Conservation (phyloP, 2,797 vertebrate species). For the Decapterus maruadsi region DNA sequence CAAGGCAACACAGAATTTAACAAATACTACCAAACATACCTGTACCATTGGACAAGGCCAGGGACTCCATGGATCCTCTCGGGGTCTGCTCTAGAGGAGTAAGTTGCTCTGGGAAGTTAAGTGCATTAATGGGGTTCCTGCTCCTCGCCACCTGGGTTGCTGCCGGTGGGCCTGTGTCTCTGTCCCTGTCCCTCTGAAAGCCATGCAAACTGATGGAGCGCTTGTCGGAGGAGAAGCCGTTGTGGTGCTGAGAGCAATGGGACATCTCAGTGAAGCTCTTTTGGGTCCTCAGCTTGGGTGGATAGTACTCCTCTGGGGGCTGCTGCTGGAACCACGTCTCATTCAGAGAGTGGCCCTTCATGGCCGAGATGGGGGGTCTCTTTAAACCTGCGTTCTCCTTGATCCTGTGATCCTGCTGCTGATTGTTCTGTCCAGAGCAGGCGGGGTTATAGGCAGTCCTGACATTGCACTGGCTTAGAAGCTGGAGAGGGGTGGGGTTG, state of each 20-base stretch:
- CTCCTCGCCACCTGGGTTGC: slow-evolving; percentile 90
- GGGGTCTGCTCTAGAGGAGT: slow-evolving; percentile 95
- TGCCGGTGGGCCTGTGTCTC: slow-evolving; percentile 77
- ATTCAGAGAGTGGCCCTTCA: slow-evolving; percentile 92
- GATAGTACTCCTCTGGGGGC: slow-evolving; percentile 90
- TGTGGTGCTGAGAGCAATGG: slow-evolving; percentile 78
- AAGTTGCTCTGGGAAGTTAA: slow-evolving; percentile 93
- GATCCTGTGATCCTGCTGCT: slow-evolving; percentile 87
- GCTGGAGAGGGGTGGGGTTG: slow-evolving; percentile 88
- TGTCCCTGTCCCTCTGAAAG: slow-evolving; percentile 90
- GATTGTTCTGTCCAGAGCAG: slow-evolving; percentile 82
- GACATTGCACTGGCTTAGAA: slow-evolving; percentile 97
- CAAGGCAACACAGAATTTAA: not conserved
- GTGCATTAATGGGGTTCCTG: slow-evolving; percentile 94
- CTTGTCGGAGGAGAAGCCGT: slow-evolving; percentile 90
- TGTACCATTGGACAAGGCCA: slow-evolving; percentile 93
- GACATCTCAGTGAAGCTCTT: slow-evolving; percentile 93
- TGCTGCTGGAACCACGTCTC: slow-evolving; percentile 91
- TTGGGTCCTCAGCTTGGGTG: slow-evolving; percentile 91
- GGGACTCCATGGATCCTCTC: slow-evolving; percentile 95
- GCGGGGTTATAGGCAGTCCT: slow-evolving; percentile 89
- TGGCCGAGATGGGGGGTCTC: slow-evolving; percentile 88
- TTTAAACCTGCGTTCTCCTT: slow-evolving; percentile 90
- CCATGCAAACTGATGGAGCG: slow-evolving; percentile 93
- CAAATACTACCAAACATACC: slow-evolving; percentile 78